Evolutionary conservation across 2,888 invertebrate species (phyloP), one percentile per base, ranked within the genome.

Genomic region (Gisinianus flammeolus): DNA sequence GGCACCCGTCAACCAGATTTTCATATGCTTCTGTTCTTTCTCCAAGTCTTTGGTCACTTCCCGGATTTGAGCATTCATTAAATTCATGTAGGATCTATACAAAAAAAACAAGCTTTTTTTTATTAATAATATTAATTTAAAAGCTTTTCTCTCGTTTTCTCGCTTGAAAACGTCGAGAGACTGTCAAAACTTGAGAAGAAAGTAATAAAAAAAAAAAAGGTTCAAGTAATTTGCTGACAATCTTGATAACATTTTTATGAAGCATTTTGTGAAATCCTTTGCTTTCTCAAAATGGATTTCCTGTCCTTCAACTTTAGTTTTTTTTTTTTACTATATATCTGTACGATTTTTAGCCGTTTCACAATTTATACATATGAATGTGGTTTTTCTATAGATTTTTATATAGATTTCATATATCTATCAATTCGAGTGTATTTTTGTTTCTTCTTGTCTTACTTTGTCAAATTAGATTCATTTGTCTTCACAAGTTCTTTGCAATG

Each of bases 21-120:
- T 87, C 2, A 93, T 87, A 86, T 92, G 91, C 85, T 91, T 92
- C 64, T 91, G 90, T 82, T 93, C 93, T 22, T 83, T 81, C 86
- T 91, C 90, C 83, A 90, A 89, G n/a, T 91, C 91, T 82, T 89
- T 90, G 54, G 91, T 88, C 0, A 93, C 93, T 83, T 93, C 91
- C 70, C 91, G 89, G 89, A 97, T 89, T 52, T 91, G 87, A 91
- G 96, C 94, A 86, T 93, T 91, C 68, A 95, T 89, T 56, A 96
- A 88, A 78, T 90, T 89, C 85, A 94, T 90, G 58, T 93, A 91
- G 62, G 93, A 93, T 44, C 87, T 86, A 8, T 86, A 76, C 28
- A 56, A 44, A 86, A 62, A 22, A 35, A 28, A 19, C 31, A 24
- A 58, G 12, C 56, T 12, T 12, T 19, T 33, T 33, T 19, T 67